Evolutionary conservation across 2,888 invertebrate genomes (phyloP).

Genomic region (Incurvaria masculella): DNA sequence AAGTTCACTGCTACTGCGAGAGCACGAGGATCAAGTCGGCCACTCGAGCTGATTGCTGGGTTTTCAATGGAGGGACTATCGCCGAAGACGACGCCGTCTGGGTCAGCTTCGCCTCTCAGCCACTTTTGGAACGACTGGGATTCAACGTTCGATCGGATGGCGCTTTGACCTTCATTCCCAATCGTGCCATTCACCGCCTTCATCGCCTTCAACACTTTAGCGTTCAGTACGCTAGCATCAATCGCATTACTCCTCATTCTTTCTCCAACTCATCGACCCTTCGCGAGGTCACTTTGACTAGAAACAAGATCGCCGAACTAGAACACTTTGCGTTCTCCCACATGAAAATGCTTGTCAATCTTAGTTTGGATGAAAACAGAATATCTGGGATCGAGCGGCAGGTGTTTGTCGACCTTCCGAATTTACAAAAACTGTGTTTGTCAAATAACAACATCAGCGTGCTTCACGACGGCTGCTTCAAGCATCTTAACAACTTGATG

Average conservation of each 20-base stretch:
- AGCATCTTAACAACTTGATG: conserved; percentile 66
- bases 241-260: conserved; percentile 66
- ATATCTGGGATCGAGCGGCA: conserved; percentile 71
- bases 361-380: conserved; percentile 75
- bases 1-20: conserved; percentile 67
- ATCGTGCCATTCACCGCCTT: conserved; percentile 62
- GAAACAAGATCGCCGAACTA: conserved; percentile 68
- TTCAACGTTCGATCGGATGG: conserved; percentile 69
- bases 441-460: conserved; percentile 84
- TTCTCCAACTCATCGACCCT: conserved; percentile 73
- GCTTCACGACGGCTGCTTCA: conserved; percentile 83
- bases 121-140: conserved; percentile 62
- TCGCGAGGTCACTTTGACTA: conserved; percentile 65
- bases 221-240: conserved; percentile 70
- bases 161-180: conserved; percentile 67
- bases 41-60: conserved; percentile 72
- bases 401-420: conserved; percentile 73
- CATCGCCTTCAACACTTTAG: conserved; percentile 64
- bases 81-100: conserved; percentile 69
- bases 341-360: conserved; percentile 64
- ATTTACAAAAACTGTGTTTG: conserved; percentile 70
- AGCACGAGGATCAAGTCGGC: conserved; percentile 54
- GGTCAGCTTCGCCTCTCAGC: conserved; percentile 69
- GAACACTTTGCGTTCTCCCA: conserved; percentile 71
- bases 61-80: conserved; percentile 65